Conservation (phyloP, 2,113 vertebrate species). For the Ammodytes dubius region DNA sequence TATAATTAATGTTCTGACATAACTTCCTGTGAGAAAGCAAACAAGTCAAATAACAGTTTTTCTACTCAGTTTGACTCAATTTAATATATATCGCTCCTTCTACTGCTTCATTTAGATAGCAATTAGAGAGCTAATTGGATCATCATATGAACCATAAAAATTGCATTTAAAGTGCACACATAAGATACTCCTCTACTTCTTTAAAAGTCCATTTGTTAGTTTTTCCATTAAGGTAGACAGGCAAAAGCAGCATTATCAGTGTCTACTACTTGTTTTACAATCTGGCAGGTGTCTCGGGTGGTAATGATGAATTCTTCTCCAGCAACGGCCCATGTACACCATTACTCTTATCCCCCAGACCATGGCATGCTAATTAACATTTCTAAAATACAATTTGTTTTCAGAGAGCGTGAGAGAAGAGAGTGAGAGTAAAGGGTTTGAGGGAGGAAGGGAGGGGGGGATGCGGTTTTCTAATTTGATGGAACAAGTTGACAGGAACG, state of each 20-base stretch:
- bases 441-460: slow-evolving; percentile 12
- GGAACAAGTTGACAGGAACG: slow-evolving; percentile 35
- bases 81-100: background rate
- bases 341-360: slow-evolving; percentile 79
- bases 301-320: slow-evolving; percentile 75
- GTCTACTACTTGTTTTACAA: slow-evolving; percentile 60
- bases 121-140: background rate
- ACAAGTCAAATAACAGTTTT: background rate
- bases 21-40: background rate
- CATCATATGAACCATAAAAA: background rate
- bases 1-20: background rate
- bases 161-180: background rate
- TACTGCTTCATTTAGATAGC: background rate
- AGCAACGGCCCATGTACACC: slow-evolving; percentile 63
- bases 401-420: slow-evolving; percentile 40
- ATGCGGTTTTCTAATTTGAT: slow-evolving; percentile 45
- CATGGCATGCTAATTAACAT: slow-evolving; percentile 77
- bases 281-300: slow-evolving; percentile 59
- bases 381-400: slow-evolving; percentile 75
- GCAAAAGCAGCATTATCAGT: slow-evolving; percentile 62
- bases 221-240: slow-evolving; percentile 65
- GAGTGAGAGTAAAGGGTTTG: slow-evolving; percentile 9
- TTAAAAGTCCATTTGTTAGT: slow-evolving; percentile 65
- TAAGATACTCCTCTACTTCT: slow-evolving; percentile 10
- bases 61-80: background rate